A percentile compares a stretch with the other conserved stretches of the same genome.
phyloP scores from a whole-genome alignment of 2,113 vertebrate genomes.

The Aphyosemion australe region DNA sequence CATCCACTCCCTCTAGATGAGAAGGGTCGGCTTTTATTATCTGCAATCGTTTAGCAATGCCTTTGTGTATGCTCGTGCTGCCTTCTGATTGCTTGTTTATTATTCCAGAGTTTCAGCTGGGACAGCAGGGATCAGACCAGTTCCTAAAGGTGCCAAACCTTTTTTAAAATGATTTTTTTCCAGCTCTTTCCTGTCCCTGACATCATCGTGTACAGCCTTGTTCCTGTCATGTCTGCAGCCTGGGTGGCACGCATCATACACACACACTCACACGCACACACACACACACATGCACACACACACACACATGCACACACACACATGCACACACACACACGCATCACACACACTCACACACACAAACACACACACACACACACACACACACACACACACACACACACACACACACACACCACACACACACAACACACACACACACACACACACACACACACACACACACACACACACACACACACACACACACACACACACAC shows the following conservation, averaged over 20 bases:
- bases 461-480: too few species aligned
- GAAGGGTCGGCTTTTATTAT: constrained; percentile 97
- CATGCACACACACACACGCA: too few species aligned
- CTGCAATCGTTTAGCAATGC: constrained; percentile 90
- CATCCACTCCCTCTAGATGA: constrained; percentile 81
- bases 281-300: too few species aligned
- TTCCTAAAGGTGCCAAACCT: constrained; percentile 89
- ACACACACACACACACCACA: too few species aligned
- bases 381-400: too few species aligned
- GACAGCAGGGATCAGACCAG: constrained; percentile 90
- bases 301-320: too few species aligned
- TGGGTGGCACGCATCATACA: constrained; percentile 89
- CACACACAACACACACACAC: too few species aligned
- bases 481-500: too few species aligned
- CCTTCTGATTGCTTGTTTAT: constrained; percentile 99
- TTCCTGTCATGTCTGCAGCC: constrained; percentile 92
- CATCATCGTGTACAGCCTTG: constrained; percentile 92
- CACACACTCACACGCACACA: too few species aligned
- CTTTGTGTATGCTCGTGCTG: constrained; percentile 91
- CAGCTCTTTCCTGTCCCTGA: constrained; percentile 92
- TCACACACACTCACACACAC: too few species aligned
- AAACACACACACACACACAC: too few species aligned
- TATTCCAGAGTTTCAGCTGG: constrained; percentile 90
- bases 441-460: too few species aligned
- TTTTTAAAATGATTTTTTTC: constrained; percentile 41